These are phyloP conservation scores for Okapia johnstoni DNA, from an alignment of 2,113 vertebrate genomes.

Conservation along the genomic window DNA sequence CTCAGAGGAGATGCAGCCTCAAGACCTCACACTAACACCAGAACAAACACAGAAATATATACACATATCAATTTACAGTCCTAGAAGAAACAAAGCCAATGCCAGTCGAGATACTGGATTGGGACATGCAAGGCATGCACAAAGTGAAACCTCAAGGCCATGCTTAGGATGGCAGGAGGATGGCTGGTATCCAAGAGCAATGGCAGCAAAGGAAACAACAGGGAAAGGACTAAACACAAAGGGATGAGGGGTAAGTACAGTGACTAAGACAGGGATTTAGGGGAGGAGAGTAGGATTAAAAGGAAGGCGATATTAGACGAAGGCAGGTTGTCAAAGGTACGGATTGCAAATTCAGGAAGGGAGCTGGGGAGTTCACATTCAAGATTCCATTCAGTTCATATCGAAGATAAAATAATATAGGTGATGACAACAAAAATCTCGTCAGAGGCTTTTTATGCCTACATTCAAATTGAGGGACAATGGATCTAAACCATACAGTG, in stretches of 20 bases:
- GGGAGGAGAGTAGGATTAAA: conserved; percentile 51
- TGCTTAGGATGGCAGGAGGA: conserved; percentile 72
- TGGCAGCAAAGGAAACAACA: conserved; percentile 29
- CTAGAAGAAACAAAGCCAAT: conserved; percentile 78
- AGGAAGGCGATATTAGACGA: conserved; percentile 62
- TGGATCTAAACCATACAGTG: conserved; percentile 71
- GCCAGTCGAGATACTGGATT: conserved; percentile 77
- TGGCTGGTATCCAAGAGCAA: conserved; percentile 50
- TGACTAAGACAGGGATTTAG: conserved; percentile 45
- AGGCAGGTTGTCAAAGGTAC: conserved; percentile 67
- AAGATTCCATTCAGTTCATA: conserved; percentile 70
- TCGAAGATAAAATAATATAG: conserved; percentile 70
- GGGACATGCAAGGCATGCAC: conserved; percentile 87
- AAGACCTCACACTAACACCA: conserved; percentile 82
- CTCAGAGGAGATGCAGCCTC: conserved; percentile 82
- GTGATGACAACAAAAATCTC: conserved; percentile 53
- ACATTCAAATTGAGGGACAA: conserved; percentile 57
- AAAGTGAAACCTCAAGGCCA: conserved; percentile 78
- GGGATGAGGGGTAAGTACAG: background rate
- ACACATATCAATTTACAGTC: conserved; percentile 49
- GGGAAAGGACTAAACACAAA: background rate
- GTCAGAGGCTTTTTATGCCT: conserved; percentile 53
- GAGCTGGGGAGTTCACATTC: conserved; percentile 74
- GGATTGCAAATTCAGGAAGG: conserved; percentile 52
- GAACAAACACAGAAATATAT: conserved; percentile 76